Percentiles rank a stretch among this genome's conserved stretches.
These are phyloP conservation scores for Cervus canadensis DNA, from an alignment of 2,113 vertebrate species.

Conservation along the genomic window DNA sequence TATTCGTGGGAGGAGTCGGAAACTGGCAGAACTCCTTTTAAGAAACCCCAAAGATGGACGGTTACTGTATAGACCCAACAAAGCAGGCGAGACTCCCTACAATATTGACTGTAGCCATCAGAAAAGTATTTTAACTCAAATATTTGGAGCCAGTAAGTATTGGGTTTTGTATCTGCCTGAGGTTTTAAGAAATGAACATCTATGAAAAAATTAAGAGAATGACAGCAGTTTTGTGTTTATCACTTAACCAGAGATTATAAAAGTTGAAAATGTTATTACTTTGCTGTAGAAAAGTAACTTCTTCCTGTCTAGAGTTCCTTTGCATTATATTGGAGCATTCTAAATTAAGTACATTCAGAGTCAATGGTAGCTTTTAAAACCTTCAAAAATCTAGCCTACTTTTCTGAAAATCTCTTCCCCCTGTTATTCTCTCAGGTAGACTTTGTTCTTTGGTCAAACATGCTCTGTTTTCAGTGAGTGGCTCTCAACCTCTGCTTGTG, in stretches of 20 bases:
- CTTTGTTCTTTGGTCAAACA: neutral
- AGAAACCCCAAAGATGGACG: slow-evolving; percentile 98
- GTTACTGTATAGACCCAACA: slow-evolving; percentile 96
- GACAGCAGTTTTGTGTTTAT: neutral
- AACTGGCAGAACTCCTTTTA: slow-evolving; percentile 93
- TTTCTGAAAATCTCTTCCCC: neutral
- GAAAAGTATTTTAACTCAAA: slow-evolving; percentile 99
- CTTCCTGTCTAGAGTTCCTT: neutral
- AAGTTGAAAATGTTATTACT: neutral
- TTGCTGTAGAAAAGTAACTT: neutral
- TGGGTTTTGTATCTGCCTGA: neutral
- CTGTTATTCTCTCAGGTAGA: too few species aligned
- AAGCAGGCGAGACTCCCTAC: slow-evolving; percentile 97
- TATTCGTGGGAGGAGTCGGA: slow-evolving; percentile 96
- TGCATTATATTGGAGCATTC: neutral
- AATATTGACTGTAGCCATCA: slow-evolving; percentile 99
- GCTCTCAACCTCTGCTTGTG: neutral
- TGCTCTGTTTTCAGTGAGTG: too few species aligned
- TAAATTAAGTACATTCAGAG: neutral
- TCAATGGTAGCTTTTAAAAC: neutral
- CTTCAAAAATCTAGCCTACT: neutral
- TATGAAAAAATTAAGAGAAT: neutral
- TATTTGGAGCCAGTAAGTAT: slow-evolving; percentile 96
- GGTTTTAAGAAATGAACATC: neutral
- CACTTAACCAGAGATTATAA: neutral